Conservation (phyloP, 2,797 vertebrate species). For the Channallabes apus region DNA sequence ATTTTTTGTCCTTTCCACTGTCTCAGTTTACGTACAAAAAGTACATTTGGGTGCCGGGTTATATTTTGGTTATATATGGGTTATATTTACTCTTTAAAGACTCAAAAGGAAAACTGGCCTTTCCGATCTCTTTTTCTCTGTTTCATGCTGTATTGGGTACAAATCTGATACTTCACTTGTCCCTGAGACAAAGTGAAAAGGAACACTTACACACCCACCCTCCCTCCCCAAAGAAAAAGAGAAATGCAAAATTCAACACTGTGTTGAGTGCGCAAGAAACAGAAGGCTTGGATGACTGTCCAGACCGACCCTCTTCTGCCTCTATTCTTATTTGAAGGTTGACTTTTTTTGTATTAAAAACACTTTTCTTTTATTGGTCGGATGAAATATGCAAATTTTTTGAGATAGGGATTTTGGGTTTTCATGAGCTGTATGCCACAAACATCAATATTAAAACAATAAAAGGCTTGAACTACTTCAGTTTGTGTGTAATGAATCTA, state of each 20-base stretch:
- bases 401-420: no score
- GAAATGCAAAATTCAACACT: conserved; percentile 52
- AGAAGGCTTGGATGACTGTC: conserved; percentile 46
- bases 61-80: no score
- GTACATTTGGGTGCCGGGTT: conserved; percentile 52
- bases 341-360: no score
- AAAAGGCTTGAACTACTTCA: no score
- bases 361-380: no score
- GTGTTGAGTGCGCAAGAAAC: conserved; percentile 40
- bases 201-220: conserved; percentile 10
- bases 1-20: conserved; percentile 31
- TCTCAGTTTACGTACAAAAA: conserved; percentile 56
- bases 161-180: conserved; percentile 57
- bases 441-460: no score
- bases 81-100: conserved; percentile 55
- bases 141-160: conserved; percentile 24
- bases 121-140: conserved; percentile 20
- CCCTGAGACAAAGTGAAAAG: conserved; percentile 49
- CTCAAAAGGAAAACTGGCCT: conserved; percentile 36
- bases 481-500: no score
- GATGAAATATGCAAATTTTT: no score
- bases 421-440: no score
- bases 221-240: conserved; percentile 44
- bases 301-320: no score
- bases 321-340: no score